A percentile compares a stretch with the other conserved stretches of the same genome.
These are phyloP conservation scores for Phyllostomus discolor DNA, from an alignment of 2,113 vertebrate species.

Conservation along the genomic window DNA sequence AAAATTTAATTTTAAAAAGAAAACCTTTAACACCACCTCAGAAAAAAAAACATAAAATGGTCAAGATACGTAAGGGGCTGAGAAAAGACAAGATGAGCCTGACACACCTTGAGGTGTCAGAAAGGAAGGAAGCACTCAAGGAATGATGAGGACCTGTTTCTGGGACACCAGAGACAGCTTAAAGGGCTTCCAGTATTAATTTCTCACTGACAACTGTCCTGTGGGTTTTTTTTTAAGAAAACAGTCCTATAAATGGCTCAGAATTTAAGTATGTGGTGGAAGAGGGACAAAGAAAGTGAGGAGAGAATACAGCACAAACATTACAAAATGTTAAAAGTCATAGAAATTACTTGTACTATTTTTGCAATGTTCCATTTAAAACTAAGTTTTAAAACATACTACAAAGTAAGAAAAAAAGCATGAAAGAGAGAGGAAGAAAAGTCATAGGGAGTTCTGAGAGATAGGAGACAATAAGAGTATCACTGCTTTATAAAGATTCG, in stretches of 20 bases:
- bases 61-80: background rate
- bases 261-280: background rate
- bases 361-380: background rate
- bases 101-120: background rate
- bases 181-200: background rate
- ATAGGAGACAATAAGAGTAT: background rate
- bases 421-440: too few relatives aligned
- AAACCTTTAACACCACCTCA: background rate
- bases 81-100: background rate
- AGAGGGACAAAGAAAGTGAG: background rate
- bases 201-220: background rate
- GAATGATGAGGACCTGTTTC: accelerated
- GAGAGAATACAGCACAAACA: background rate
- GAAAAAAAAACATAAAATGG: background rate
- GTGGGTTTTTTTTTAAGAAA: background rate
- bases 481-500: background rate
- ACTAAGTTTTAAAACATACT: background rate
- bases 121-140: background rate
- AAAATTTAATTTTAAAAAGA: background rate
- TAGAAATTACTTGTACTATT: background rate
- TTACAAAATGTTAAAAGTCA: background rate
- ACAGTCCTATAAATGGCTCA: background rate
- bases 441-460: background rate
- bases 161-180: background rate
- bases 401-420: background rate